Evolutionary conservation across 2,113 vertebrate species (phyloP), one percentile per base, ranked within the genome.

Genomic region (Ctenomys sociabilis): DNA sequence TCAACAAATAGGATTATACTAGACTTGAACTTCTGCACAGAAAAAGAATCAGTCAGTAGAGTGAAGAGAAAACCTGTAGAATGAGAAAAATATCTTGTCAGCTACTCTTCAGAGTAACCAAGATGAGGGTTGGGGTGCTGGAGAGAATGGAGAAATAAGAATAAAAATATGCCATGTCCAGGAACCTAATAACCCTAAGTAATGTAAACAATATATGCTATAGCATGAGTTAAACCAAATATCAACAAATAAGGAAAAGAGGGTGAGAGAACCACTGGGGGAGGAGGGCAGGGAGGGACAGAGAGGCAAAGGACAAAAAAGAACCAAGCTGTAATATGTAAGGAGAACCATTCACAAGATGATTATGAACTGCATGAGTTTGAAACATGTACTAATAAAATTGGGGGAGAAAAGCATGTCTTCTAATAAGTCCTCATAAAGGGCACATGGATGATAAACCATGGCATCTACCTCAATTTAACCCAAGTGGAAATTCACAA

Each of bases 401-500:
- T 13, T 75, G 72, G 54, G 54, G 16, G 17, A 43, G 13, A 73
- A 73, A 75, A 45, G 26, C 24, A 43, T 85, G 7, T 80, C 86
- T 43, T 93, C 26, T 49, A 91, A 43, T 59, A 61, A 4, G 40
- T 26, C n/a, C 54, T 88, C 40, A 49, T 61, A 88, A 82, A 95
- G n/a, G 43, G 93, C 87, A 28, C 22, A 77, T 9, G 5, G 17
- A 61, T 66, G 43, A 91, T 37, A 72, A 96, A 93, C 78, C 6
- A 43, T 1, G 28, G 2, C 37, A 87, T 85, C 19, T 59, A 24
- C 21, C 26, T 17, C 3, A 43, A 95, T 82, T 95, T 84, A 91
- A 84, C 63, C 11, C 73, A 52, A 30, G 66, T 88, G 35, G 73
- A 95, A 93, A 96, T 82, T 54, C 85, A 77, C 75, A 95, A 14